Conservation (phyloP, 37 sponge, comb jelly and placozoan species). For the Geodia barretti region DNA sequence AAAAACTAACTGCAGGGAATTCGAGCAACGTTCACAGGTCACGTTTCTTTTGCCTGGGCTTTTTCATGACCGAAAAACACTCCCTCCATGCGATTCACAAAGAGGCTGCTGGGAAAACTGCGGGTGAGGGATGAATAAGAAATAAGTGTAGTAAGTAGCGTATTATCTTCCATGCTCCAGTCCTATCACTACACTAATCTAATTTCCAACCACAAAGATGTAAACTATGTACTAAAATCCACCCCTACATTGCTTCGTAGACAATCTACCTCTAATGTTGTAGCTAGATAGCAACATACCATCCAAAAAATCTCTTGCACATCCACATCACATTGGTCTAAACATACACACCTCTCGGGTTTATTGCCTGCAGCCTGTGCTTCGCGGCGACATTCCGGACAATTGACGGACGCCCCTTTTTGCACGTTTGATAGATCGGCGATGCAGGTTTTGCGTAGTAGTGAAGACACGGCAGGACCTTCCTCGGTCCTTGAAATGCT, state of each 20-base stretch:
- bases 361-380: background rate
- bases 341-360: constrained; percentile 12
- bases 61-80: background rate
- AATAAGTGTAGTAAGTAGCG: too few species aligned
- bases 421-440: background rate
- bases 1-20: background rate
- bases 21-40: background rate
- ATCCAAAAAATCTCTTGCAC: too few species aligned
- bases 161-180: too few species aligned
- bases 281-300: too few species aligned
- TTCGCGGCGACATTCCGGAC: constrained; percentile 23
- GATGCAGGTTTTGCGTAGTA: constrained; percentile 23
- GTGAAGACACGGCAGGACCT: constrained; percentile 22
- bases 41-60: constrained; percentile 3
- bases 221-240: too few species aligned
- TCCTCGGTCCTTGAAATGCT: constrained; percentile 22
- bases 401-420: background rate
- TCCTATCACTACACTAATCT: too few species aligned
- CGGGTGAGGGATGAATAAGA: too few species aligned
- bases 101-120: constrained; percentile 3
- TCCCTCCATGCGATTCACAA: constrained; percentile 25
- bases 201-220: too few species aligned
- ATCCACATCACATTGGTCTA: too few species aligned
- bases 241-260: too few species aligned
- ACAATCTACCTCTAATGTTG: too few species aligned